Evolutionary conservation across 2,113 vertebrate species (phyloP).

Genomic region (Toxotes chatareus): DNA sequence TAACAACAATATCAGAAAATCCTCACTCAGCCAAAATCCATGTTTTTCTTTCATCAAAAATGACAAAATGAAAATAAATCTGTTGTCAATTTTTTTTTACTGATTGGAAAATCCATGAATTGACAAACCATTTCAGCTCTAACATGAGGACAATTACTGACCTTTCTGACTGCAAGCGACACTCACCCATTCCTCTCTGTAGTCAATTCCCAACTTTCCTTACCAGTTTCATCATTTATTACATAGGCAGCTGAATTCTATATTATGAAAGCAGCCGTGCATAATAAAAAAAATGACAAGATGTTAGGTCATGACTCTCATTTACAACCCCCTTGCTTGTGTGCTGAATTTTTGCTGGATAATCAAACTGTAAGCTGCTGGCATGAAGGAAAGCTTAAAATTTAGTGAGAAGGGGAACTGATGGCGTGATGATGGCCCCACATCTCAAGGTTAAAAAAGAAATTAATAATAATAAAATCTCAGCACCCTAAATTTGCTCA

Average conservation of each 20-base stretch:
- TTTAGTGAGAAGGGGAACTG: background rate
- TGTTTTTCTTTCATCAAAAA: background rate
- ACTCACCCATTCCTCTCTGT: background rate
- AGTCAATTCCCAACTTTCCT: background rate
- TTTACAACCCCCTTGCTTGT: slow-evolving; percentile 7
- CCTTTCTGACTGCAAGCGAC: background rate
- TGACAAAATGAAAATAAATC: background rate
- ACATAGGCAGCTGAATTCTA: background rate
- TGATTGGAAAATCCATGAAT: background rate
- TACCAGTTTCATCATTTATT: background rate
- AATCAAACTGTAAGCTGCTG: background rate
- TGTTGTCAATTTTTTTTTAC: background rate
- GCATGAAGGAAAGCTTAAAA: background rate
- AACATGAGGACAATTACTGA: slow-evolving; percentile 4
- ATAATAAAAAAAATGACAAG: slow-evolving; percentile 2
- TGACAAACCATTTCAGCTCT: background rate
- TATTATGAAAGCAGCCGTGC: slow-evolving; percentile 1
- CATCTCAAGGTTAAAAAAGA: background rate
- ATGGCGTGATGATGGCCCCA: background rate
- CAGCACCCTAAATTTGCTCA: background rate
- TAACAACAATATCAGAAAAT: background rate
- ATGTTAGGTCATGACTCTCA: background rate
- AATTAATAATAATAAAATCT: too few relatives aligned
- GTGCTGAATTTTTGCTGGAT: background rate
- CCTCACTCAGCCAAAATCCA: too few relatives aligned